Evolutionary conservation across 2,888 invertebrate genomes (phyloP).

Genomic region (Sphaerophoria taeniata): DNA sequence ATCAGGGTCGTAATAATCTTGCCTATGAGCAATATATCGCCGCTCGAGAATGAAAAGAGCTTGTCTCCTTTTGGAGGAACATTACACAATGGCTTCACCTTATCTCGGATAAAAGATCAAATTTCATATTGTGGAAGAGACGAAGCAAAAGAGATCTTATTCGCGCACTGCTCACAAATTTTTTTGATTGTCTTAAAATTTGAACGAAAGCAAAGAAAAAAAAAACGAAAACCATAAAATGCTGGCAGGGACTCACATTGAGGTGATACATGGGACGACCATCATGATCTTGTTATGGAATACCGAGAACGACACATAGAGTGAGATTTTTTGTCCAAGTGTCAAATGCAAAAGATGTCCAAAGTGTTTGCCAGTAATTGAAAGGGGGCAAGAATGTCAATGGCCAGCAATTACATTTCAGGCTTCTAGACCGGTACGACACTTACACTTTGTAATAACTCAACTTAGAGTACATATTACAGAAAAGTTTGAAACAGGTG

Average conservation of each 20-base stretch:
- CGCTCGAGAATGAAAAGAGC: slow-evolving; percentile 28
- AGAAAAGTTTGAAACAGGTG: not conserved
- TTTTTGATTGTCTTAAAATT: slow-evolving; percentile 34
- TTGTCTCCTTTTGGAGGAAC: slow-evolving; percentile 58
- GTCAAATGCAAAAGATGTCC: slow-evolving; percentile 7
- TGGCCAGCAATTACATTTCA: slow-evolving; percentile 65
- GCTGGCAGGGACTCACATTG: slow-evolving; percentile 43
- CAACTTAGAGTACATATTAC: slow-evolving; percentile 58
- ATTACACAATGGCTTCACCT: slow-evolving; percentile 72
- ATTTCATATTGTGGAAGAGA: slow-evolving; percentile 65
- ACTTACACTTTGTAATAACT: slow-evolving; percentile 64
- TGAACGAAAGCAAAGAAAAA: slow-evolving; percentile 7
- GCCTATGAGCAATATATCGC: not conserved
- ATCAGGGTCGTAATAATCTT: slow-evolving; percentile 40
- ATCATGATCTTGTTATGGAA: slow-evolving; percentile 19
- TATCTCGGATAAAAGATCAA: slow-evolving; percentile 73
- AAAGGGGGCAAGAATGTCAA: slow-evolving; percentile 58
- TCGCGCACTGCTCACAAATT: slow-evolving; percentile 42
- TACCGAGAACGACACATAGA: slow-evolving; percentile 23
- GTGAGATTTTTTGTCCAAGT: slow-evolving; percentile 1
- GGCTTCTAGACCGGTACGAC: slow-evolving; percentile 12
- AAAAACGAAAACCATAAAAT: slow-evolving; percentile 9
- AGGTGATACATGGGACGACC: slow-evolving; percentile 59
- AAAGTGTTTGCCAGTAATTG: not conserved
- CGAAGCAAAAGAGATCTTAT: slow-evolving; percentile 49